Conservation (phyloP, 2,113 vertebrate species). For the Crypturellus undulatus region DNA sequence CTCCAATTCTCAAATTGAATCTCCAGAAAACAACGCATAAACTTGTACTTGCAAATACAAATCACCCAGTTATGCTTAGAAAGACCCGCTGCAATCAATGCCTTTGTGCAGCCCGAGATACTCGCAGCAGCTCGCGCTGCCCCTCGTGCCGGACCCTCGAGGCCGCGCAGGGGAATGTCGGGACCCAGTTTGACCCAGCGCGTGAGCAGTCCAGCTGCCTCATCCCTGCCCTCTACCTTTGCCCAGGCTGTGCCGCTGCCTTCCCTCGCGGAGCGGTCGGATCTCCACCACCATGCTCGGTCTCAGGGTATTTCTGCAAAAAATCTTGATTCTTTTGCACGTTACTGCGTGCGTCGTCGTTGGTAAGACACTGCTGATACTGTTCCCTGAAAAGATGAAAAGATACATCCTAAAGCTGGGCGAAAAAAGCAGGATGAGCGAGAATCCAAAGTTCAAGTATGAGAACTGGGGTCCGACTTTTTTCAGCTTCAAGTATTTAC, state of each 20-base stretch:
- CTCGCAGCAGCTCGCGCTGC: rapidly evolving
- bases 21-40: not conserved
- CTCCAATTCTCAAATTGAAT: rapidly evolving
- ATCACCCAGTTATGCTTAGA: too few species aligned
- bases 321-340: constrained; percentile 66
- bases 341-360: constrained; percentile 27
- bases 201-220: not conserved
- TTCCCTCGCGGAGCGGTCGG: not conserved
- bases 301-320: constrained; percentile 27
- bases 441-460: constrained; percentile 83
- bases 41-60: not conserved
- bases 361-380: constrained; percentile 69
- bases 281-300: not conserved
- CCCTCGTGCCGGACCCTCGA: rapidly evolving
- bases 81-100: rapidly evolving
- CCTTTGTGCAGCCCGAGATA: not conserved
- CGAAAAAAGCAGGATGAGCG: constrained; percentile 74
- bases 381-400: constrained; percentile 80
- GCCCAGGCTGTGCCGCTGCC: rapidly evolving
- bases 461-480: constrained; percentile 91
- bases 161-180: rapidly evolving
- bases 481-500: constrained; percentile 75
- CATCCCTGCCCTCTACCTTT: constrained; percentile 40
- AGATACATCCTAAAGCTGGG: constrained; percentile 79
- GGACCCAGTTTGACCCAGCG: not conserved